phyloP scores from a whole-genome alignment of 2,797 vertebrate genomes.

The Pteropus rufus region DNA sequence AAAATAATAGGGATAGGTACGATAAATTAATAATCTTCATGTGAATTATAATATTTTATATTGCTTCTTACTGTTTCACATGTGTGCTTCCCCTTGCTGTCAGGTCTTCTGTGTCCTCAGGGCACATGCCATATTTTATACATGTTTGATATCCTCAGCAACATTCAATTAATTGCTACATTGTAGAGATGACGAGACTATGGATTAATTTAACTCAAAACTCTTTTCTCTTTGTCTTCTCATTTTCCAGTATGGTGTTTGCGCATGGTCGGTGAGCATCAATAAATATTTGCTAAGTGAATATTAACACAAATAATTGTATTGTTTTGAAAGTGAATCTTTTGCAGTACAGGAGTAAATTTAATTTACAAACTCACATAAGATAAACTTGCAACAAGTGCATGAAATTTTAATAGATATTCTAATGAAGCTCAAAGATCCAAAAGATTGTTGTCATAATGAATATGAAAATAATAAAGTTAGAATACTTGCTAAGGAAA shows the following conservation, averaged over 20 bases:
- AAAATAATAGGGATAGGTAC: neutral
- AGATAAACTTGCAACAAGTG: neutral
- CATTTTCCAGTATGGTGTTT: neutral
- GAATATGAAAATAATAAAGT: conserved; percentile 6
- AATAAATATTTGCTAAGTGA: neutral
- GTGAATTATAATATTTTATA: neutral
- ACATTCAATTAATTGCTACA: neutral
- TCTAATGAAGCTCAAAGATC: conserved; percentile 36
- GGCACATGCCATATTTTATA: neutral
- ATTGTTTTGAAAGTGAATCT: neutral
- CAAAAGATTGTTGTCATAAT: conserved; percentile 48
- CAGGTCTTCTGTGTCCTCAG: neutral
- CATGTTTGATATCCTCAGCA: neutral
- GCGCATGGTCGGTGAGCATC: neutral
- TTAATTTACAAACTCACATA: neutral
- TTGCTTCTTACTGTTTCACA: neutral
- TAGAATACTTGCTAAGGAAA: neutral
- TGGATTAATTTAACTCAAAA: neutral
- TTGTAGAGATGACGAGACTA: neutral
- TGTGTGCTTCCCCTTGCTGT: fast-evolving
- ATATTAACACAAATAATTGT: neutral
- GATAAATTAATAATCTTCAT: neutral
- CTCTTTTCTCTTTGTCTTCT: neutral
- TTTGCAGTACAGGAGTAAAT: neutral
- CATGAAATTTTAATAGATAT: neutral